Base-by-base conservation (phyloP, 2,797 vertebrate species). In the Hydrolagus colliei region DNA sequence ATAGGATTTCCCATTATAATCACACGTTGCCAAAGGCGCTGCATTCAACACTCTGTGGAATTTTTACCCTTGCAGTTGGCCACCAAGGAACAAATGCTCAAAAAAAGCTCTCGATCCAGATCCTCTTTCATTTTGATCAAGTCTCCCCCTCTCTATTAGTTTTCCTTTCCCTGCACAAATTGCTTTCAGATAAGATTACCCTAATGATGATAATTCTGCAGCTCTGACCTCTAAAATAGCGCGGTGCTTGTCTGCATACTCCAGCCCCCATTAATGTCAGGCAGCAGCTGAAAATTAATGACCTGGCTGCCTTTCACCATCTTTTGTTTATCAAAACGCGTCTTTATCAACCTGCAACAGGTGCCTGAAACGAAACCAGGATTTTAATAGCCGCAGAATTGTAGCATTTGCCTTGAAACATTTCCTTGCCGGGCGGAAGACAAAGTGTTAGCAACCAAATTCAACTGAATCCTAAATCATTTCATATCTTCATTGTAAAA, bases 301-400 rank as follows among this genome's bases (percentile, higher is more conserved):
- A 3, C 32, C 61, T 22, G 35, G 7, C 20, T 52, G 85, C 35
- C 27, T 18, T 77, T 9, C 67, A 72, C 9, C 63, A 72, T 72
- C 76, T 72, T 79, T 71, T 72, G 67, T 86, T 67, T 86, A 72
- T 80, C 77, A 80, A 52, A 52, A 14, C 7, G 7, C 65, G 22
- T 65, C 62, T 27, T 80, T 80, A 65, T 80, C 63, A 65, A 65
- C 78, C 22, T 27, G 78, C 61, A 12, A 22, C n/a, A 2, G n/a
- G 76, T 61, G 62, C 62, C 76, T 2, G 76, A 62, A 78, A 62
- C 20, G 9, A 13, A 22, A 52, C 62, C 9, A 80, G 62, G 78
- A 67, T 63, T 80, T 67, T 65, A 80, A 80, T 80, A 80, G 65
- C 22, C 32, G 77, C n/a, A 79, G 63, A 79, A 27, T 79, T n/a